Evolutionary conservation across 2,797 vertebrate genomes (phyloP).

Genomic region (Zalophus californianus): DNA sequence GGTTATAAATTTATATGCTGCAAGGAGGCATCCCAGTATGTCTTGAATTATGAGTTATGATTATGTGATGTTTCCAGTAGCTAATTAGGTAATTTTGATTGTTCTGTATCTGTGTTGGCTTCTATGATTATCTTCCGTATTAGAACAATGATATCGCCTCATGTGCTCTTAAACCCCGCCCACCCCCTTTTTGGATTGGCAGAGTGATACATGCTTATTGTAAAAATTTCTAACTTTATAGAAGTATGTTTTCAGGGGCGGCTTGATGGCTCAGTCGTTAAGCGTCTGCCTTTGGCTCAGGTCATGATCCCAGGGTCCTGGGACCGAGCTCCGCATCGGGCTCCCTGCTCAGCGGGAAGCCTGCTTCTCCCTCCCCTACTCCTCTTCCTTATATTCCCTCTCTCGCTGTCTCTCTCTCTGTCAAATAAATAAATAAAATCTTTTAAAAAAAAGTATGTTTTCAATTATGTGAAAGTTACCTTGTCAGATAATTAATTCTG

Average conservation of each 20-base stretch:
- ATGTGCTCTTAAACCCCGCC: neutral
- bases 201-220: neutral
- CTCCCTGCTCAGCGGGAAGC: no score
- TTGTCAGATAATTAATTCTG: neutral
- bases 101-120: neutral
- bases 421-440: no score
- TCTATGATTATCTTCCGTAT: neutral
- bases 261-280: no score
- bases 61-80: conserved; percentile 40
- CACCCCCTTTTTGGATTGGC: neutral
- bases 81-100: conserved; percentile 53
- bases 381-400: no score
- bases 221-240: conserved; percentile 5
- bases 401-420: no score
- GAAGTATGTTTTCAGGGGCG: conserved; percentile 10
- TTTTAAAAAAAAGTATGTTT: neutral
- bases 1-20: conserved; percentile 13
- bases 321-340: no score
- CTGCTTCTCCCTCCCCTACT: no score
- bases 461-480: neutral
- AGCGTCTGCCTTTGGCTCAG: no score
- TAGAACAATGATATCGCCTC: conserved; percentile 12
- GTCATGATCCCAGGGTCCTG: no score
- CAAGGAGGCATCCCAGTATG: neutral
- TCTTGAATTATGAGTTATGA: conserved; percentile 42